A percentile compares a stretch with the other conserved stretches of the same genome.
Conservation (phyloP, 2,113 vertebrate species). For the Anhinga anhinga region DNA sequence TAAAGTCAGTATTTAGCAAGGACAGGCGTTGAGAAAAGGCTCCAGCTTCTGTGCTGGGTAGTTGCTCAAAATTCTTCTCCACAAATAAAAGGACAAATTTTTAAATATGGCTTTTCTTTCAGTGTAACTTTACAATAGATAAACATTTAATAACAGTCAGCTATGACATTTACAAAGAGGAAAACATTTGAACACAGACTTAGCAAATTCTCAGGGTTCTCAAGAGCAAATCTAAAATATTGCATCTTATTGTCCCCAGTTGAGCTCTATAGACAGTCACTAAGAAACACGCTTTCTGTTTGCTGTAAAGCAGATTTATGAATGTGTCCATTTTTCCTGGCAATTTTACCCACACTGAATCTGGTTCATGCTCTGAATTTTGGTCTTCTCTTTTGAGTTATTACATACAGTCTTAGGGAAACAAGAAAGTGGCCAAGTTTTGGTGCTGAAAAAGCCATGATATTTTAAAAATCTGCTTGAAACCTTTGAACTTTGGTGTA, state of each 20-base stretch:
- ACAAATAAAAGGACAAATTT: neutral
- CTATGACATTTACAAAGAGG: constrained; percentile 34
- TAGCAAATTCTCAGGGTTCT: constrained; percentile 15
- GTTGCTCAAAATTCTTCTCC: neutral
- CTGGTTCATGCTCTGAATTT: neutral
- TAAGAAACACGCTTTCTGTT: neutral
- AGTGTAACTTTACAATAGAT: neutral
- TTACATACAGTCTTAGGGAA: neutral
- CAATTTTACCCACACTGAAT: neutral
- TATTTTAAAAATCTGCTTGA: neutral
- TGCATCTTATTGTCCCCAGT: neutral
- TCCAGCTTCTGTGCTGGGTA: neutral
- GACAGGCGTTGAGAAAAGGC: neutral
- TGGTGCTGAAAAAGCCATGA: neutral
- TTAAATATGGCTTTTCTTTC: constrained; percentile 28
- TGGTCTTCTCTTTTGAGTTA: neutral
- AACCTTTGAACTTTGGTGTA: neutral
- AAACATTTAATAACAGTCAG: constrained; percentile 3
- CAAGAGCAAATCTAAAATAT: constrained; percentile 6
- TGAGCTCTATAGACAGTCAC: neutral
- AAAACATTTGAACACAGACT: neutral
- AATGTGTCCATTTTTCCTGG: neutral
- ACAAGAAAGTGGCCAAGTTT: neutral
- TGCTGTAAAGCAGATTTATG: neutral
- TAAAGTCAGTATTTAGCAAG: neutral